Evolutionary conservation across 2,888 invertebrate genomes (phyloP).

Genomic region (Pristionchus arcanus): DNA sequence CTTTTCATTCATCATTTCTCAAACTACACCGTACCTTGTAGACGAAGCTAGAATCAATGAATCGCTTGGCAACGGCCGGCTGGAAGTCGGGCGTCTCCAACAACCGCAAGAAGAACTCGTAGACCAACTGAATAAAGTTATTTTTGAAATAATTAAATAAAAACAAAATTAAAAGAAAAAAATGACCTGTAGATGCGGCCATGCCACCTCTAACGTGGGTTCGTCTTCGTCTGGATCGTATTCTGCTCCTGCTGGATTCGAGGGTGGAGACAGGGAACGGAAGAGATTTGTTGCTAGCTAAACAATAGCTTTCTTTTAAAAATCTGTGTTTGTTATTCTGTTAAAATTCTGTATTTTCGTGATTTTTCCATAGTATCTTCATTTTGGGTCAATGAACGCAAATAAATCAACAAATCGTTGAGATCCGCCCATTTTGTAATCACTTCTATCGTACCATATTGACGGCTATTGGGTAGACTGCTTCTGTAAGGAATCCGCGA

Average conservation of each 20-base stretch:
- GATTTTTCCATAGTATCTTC: too few relatives aligned
- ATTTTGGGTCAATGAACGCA: too few relatives aligned
- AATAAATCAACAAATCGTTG: too few relatives aligned
- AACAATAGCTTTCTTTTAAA: too few relatives aligned
- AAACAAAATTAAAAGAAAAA: not conserved
- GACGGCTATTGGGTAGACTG: conserved; percentile 97
- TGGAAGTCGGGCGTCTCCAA: conserved; percentile 95
- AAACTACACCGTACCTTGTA: conserved; percentile 85
- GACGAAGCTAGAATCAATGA: conserved; percentile 96
- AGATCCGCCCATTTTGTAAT: too few relatives aligned
- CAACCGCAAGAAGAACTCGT: conserved; percentile 86
- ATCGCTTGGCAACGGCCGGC: conserved; percentile 92
- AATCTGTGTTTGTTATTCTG: too few relatives aligned
- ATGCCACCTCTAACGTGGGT: conserved; percentile 90
- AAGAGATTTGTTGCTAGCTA: conserved; percentile 90
- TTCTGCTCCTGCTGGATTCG: conserved; percentile 87
- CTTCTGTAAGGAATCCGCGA: conserved; percentile 94
- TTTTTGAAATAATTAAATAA: not conserved
- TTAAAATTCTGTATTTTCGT: not conserved
- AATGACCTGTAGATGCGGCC: conserved; percentile 76
- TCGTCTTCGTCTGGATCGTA: conserved; percentile 97
- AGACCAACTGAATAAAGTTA: conserved; percentile 82
- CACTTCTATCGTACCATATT: conserved; percentile 88
- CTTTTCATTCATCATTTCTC: too few relatives aligned
- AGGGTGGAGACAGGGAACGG: conserved; percentile 91